These are phyloP conservation scores for Pangasius krempfi DNA, from an alignment of 2,797 vertebrate genomes.

Conservation along the genomic window DNA sequence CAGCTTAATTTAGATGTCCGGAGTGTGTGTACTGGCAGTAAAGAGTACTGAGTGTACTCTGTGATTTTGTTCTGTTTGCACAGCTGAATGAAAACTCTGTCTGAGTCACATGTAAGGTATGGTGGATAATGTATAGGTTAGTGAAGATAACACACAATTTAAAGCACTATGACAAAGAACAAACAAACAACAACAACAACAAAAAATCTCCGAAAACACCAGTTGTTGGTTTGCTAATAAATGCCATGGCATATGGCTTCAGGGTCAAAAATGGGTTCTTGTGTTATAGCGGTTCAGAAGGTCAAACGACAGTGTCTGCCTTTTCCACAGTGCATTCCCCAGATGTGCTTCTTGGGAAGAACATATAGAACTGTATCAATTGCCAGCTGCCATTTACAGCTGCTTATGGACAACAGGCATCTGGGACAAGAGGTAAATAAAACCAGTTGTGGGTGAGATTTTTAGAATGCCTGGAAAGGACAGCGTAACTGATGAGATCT, in stretches of 20 bases:
- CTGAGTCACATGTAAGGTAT: slow-evolving; percentile 64
- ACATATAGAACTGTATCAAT: slow-evolving; percentile 28
- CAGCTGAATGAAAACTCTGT: slow-evolving; percentile 67
- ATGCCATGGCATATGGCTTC: not conserved
- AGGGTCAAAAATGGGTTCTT: slow-evolving; percentile 2
- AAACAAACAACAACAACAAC: not conserved
- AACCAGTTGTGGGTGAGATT: slow-evolving; percentile 47
- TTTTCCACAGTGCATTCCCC: slow-evolving; percentile 12
- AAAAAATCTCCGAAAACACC: not conserved
- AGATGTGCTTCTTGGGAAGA: slow-evolving; percentile 41
- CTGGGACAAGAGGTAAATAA: slow-evolving; percentile 44
- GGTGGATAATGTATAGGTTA: slow-evolving; percentile 62
- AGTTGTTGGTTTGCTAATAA: slow-evolving; percentile 6
- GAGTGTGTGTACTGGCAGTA: slow-evolving; percentile 27
- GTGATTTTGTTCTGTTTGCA: slow-evolving; percentile 70
- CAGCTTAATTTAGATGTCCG: slow-evolving; percentile 71
- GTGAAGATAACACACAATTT: not conserved
- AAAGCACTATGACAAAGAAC: not conserved
- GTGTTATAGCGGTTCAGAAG: not conserved
- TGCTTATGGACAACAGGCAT: slow-evolving; percentile 34
- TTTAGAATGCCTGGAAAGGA: slow-evolving; percentile 32
- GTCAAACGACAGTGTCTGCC: slow-evolving; percentile 8
- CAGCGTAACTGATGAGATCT: slow-evolving; percentile 42
- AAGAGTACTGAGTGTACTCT: slow-evolving; percentile 41
- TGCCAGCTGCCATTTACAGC: slow-evolving; percentile 39